Base-by-base conservation (phyloP, 1,140 invertebrate species). In the Bombus ignitus region DNA sequence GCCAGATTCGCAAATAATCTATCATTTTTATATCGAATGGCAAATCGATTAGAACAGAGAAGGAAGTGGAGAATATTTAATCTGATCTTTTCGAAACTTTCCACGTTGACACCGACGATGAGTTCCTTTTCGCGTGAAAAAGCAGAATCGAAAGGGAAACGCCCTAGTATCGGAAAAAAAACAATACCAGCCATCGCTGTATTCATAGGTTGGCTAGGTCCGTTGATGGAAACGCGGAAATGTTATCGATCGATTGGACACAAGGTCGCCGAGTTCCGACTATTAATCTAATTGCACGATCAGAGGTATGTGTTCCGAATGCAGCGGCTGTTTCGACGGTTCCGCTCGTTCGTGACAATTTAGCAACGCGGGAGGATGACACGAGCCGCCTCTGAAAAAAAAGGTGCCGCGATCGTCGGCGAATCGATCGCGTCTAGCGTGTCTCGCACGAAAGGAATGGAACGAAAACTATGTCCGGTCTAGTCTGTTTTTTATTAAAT, bases 211-310 rank as follows among this genome's bases (percentile, higher is more conserved):
- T 25, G 12, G n/a, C 28, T 3, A 15, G 18, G 2, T 39, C 4
- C 4, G 44, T 65, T 15, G 59, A 57, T 53, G 32, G 15, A 66
- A 68, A 77, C 62, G 47, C 65, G 47, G 35, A 71, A 70, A 71
- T 42, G 25, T 78, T 81, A 79, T 88, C 74, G 74, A 71, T 89
- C 78, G 68, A 13, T 35, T 22, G 59, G 74, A 81, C 32, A 53
- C 74, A 81, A 81, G 77, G 37, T 72, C 59, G 81, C 15, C 57
- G 39, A 62, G 39, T 66, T 13, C 12, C 66, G 70, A 79, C 88
- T 70, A 88, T 89, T 82, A 82, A 88, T 79, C 88, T 86, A 86
- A 89, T 88, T 75, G 87, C 62, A 53, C 47, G 85, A 88, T 82
- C 65, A 1, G 37, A n/a, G 39, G 71, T 66, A 71, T 70, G 81